Conservation (phyloP, 2,888 invertebrate species). For the Polydrusus cervinus region DNA sequence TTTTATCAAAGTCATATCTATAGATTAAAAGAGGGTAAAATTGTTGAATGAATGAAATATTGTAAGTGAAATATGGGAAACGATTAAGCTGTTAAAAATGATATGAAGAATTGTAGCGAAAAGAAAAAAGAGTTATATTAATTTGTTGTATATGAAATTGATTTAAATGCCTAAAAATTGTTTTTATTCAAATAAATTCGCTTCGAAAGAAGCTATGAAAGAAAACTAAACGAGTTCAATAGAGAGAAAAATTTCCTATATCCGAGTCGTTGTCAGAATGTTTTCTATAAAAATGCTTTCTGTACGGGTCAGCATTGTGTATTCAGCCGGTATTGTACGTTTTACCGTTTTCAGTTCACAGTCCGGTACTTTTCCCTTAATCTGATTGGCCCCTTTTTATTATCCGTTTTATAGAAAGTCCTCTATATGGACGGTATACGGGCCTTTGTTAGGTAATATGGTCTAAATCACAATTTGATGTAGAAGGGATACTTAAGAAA, state of each 20-base stretch:
- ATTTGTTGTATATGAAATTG: not conserved
- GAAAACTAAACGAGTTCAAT: constrained; percentile 53
- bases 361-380: constrained; percentile 66
- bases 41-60: no score
- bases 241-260: constrained; percentile 55
- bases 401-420: constrained; percentile 68
- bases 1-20: no score
- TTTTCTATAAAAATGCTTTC: constrained; percentile 55
- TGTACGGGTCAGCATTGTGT: constrained; percentile 67
- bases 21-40: no score
- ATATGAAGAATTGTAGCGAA: no score
- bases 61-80: no score
- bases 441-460: constrained; percentile 48
- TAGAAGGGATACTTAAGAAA: constrained; percentile 40
- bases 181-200: constrained; percentile 43
- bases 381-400: constrained; percentile 69
- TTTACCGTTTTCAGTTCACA: constrained; percentile 67
- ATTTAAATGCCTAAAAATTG: constrained; percentile 33
- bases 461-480: constrained; percentile 48
- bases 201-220: constrained; percentile 45
- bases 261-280: constrained; percentile 54
- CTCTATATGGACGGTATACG: constrained; percentile 61
- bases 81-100: no score
- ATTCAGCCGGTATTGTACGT: constrained; percentile 64
- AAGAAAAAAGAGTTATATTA: no score